phyloP scores from a whole-genome alignment of 2,113 vertebrate species.

The Raja brachyura region DNA sequence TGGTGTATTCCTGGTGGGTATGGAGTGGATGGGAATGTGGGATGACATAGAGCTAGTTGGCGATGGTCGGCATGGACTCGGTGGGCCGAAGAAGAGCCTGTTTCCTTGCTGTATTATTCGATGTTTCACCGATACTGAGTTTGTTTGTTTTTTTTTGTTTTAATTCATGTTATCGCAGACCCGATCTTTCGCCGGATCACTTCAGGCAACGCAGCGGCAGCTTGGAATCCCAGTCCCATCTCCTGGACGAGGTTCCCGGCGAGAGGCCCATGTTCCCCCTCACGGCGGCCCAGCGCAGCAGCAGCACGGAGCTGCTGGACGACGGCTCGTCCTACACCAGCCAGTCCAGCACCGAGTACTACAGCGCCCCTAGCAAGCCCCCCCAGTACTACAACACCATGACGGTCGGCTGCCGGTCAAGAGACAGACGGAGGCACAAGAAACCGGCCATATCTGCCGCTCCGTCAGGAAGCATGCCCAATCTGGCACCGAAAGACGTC shows the following conservation, averaged over 20 bases:
- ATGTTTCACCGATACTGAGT: too few relatives aligned
- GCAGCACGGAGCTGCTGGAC: slow-evolving; percentile 87
- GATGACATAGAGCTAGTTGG: too few relatives aligned
- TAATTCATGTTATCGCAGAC: slow-evolving; percentile 53
- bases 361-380: slow-evolving; percentile 52
- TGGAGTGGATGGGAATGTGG: too few relatives aligned
- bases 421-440: slow-evolving; percentile 69
- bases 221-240: slow-evolving; percentile 81
- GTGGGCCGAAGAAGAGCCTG: too few relatives aligned
- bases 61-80: too few relatives aligned
- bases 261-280: slow-evolving; percentile 58
- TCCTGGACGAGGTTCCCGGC: slow-evolving; percentile 57
- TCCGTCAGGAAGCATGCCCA: slow-evolving; percentile 90
- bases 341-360: slow-evolving; percentile 84
- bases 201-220: slow-evolving; percentile 86
- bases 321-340: slow-evolving; percentile 93
- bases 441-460: slow-evolving; percentile 69
- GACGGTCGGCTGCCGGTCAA: slow-evolving; percentile 63
- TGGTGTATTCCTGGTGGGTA: too few relatives aligned
- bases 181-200: slow-evolving; percentile 63
- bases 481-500: slow-evolving; percentile 74
- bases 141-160: too few relatives aligned
- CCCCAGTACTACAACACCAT: slow-evolving; percentile 61
- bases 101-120: too few relatives aligned
- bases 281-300: slow-evolving; percentile 72